Evolutionary conservation across 2,888 invertebrate genomes (phyloP).

Genomic region (Noctuana brunneofusca): DNA sequence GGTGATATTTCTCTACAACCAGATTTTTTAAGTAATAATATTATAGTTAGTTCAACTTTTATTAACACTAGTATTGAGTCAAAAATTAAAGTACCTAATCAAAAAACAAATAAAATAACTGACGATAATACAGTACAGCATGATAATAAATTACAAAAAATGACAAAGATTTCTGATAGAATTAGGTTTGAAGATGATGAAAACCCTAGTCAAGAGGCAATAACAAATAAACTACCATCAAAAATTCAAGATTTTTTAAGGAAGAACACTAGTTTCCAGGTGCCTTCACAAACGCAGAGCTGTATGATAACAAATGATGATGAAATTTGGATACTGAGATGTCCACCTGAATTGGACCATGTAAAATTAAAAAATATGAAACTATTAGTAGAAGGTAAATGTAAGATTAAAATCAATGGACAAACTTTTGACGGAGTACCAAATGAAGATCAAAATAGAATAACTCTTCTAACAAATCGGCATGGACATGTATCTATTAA

Average conservation of each 20-base stretch:
- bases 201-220: conserved; percentile 35
- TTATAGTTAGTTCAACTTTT: conserved; percentile 27
- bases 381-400: conserved; percentile 54
- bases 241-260: conserved; percentile 52
- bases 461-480: conserved; percentile 47
- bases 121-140: not conserved
- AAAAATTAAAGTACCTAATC: conserved; percentile 9
- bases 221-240: conserved; percentile 35
- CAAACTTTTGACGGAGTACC: conserved; percentile 57
- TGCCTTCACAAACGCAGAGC: conserved; percentile 37
- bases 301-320: conserved; percentile 53
- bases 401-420: conserved; percentile 62
- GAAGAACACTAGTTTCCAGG: conserved; percentile 47
- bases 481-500: conserved; percentile 47
- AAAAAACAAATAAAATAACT: not conserved
- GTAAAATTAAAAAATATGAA: conserved; percentile 48
- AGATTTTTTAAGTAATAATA: conserved; percentile 28
- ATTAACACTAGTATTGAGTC: conserved; percentile 19
- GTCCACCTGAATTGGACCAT: conserved; percentile 57
- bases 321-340: conserved; percentile 64
- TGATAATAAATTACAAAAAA: conserved; percentile 26
- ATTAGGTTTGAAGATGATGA: conserved; percentile 62
- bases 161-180: conserved; percentile 55
- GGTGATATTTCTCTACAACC: conserved; percentile 15
- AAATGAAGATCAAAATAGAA: conserved; percentile 42